A percentile compares a stretch with the other conserved stretches of the same genome.
Evolutionary conservation across 2,888 invertebrate genomes (phyloP).

Genomic region (Saturnia japonica): DNA sequence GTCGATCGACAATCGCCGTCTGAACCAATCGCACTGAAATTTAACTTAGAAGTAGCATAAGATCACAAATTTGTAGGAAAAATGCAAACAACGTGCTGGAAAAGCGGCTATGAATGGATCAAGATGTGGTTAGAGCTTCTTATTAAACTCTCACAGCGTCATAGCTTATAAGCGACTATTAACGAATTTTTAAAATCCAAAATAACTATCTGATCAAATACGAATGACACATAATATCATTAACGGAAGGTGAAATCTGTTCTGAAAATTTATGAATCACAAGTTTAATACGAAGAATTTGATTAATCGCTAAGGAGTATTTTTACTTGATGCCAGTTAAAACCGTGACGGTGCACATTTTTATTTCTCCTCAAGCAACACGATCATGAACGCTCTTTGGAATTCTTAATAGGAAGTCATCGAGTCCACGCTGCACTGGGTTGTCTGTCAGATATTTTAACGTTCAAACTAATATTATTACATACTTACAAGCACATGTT

Average conservation of each 20-base stretch:
- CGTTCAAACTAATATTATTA: neutral
- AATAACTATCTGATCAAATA: neutral
- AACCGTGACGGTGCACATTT: slow-evolving; percentile 9
- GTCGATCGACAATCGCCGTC: neutral
- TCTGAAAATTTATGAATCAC: neutral
- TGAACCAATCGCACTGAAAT: no score
- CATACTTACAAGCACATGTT: neutral
- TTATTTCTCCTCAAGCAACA: neutral
- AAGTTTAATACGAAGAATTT: slow-evolving; percentile 1
- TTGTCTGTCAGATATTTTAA: neutral
- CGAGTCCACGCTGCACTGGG: neutral
- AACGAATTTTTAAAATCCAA: neutral
- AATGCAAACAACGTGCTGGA: no score
- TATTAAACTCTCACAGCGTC: no score
- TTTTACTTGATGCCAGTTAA: neutral
- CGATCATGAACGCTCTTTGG: neutral
- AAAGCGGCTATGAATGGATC: no score
- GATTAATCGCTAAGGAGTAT: slow-evolving; percentile 2
- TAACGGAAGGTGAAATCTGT: neutral
- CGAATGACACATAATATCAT: neutral
- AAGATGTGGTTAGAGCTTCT: no score
- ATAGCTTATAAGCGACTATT: neutral
- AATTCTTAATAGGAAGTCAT: slow-evolving; percentile 1
- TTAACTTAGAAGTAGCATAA: no score
- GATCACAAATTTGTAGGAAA: no score